A percentile compares a stretch with the other conserved stretches of the same genome.
Conservation (phyloP, 2,888 invertebrate genomes). For the Cosmopolites sordidus region DNA sequence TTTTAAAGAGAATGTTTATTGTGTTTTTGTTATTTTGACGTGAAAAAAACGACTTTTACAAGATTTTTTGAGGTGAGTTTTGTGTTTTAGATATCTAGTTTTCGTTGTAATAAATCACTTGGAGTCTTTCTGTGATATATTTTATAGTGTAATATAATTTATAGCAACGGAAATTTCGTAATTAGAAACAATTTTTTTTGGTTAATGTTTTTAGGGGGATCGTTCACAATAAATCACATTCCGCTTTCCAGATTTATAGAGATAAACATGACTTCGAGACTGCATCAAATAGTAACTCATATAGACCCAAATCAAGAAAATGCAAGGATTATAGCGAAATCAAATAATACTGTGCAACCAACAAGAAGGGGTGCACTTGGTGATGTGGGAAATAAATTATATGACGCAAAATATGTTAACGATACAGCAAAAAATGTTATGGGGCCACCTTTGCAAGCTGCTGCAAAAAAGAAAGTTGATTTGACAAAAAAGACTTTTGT, state of each 20-base stretch:
- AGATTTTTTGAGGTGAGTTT: slow-evolving; percentile 4
- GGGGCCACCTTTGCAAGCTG: slow-evolving; percentile 14
- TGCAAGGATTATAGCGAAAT: slow-evolving; percentile 22
- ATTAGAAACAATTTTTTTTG: too few species aligned
- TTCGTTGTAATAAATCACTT: too few species aligned
- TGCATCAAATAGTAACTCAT: slow-evolving; percentile 18
- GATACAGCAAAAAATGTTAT: slow-evolving; percentile 9
- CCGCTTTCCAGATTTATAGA: slow-evolving; percentile 16
- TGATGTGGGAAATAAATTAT: slow-evolving; percentile 14
- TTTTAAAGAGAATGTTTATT: not conserved
- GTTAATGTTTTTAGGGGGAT: too few species aligned
- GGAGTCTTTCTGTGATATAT: too few species aligned
- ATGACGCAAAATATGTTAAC: slow-evolving; percentile 8
- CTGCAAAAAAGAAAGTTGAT: slow-evolving; percentile 18
- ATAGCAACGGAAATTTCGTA: too few species aligned
- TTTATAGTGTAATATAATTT: too few species aligned
- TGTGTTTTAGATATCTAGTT: too few species aligned
- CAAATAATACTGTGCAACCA: slow-evolving; percentile 20
- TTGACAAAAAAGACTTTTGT: slow-evolving; percentile 1
- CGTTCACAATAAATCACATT: too few species aligned
- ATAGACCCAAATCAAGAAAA: slow-evolving; percentile 30
- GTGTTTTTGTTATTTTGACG: not conserved
- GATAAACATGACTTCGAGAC: slow-evolving; percentile 31
- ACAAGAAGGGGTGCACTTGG: slow-evolving; percentile 34
- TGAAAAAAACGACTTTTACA: not conserved